Percentiles rank a stretch among this genome's conserved stretches.
These are phyloP conservation scores for Microtus montanus DNA, from an alignment of 2,113 vertebrate genomes.

Conservation along the genomic window DNA sequence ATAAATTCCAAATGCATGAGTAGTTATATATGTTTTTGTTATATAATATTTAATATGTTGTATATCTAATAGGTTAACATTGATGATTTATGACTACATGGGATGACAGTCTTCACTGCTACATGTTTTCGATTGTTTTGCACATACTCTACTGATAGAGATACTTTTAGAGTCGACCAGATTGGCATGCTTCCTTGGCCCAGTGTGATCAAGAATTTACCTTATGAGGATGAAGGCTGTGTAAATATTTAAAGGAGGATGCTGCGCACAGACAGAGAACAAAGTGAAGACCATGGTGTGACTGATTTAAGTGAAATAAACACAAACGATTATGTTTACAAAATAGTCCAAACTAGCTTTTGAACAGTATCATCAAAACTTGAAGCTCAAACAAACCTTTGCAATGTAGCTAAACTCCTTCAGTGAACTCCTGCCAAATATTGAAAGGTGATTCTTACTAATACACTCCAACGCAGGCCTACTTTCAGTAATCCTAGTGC, in stretches of 20 bases:
- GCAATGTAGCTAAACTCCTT: neutral
- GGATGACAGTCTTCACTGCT: neutral
- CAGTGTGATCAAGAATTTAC: neutral
- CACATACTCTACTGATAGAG: neutral
- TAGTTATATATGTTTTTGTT: neutral
- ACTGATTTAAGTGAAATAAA: slow-evolving; percentile 49
- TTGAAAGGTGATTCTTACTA: slow-evolving; percentile 14
- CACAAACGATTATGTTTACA: neutral
- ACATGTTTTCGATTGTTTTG: slow-evolving; percentile 2
- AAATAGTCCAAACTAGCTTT: neutral
- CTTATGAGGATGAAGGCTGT: neutral
- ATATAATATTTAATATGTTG: slow-evolving; percentile 41
- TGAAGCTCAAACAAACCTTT: neutral
- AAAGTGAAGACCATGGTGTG: neutral
- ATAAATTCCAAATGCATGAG: slow-evolving; percentile 40
- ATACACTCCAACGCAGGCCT: neutral
- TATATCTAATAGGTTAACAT: neutral
- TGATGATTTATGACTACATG: slow-evolving; percentile 34
- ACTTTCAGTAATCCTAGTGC: slow-evolving; percentile 2
- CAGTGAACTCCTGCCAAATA: neutral
- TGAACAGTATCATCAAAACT: slow-evolving; percentile 2
- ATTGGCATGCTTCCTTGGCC: neutral
- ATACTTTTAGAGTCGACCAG: slow-evolving; percentile 33
- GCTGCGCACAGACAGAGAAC: neutral
- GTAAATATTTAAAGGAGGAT: neutral